Base-by-base conservation (phyloP, 64 coral and sea anemone genomes). In the Dendrophyllia cribrosa region DNA sequence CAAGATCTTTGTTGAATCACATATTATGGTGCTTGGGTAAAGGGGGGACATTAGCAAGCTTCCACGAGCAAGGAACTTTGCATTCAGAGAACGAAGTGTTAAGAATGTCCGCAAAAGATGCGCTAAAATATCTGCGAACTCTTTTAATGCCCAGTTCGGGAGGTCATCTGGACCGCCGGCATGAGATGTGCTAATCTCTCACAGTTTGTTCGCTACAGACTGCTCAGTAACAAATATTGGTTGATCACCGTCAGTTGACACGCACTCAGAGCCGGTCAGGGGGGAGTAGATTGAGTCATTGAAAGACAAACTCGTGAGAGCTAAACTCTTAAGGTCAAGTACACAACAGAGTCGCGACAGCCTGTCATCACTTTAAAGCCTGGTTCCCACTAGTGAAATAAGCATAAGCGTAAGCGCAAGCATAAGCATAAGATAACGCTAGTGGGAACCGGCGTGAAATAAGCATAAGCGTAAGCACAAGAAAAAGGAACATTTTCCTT, bases 141-240 rank as follows among this genome's bases (percentile, higher is more conserved):
- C 83, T 56, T 70, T 87, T 19, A 87, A 67, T 8, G 86, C 71
- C 80, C 90, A 92, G 60, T 86, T 86, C 3, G 51, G 90, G 20
- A 92, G 70, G 24, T 92, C 14, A 20, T 87, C 91, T 43, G 86
- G 71, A 2, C 55, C 56, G 59, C 86, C 11, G 2, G 70, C 86
- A 45, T 26, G n/a, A 52, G 48, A 56, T 16, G 63, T 72, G 22
- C 66, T 87, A 11, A 87, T 48, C 8, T 23, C 71, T 21, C 55
- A 52, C 53, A 70, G 74, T 51, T 86, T 86, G 21, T 3, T 68
- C 8, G 78, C 78, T 21, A 89, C 92, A 76, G 92, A 83, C 47
- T 50, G 16, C 58, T 85, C 70, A 14, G 66, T 77, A 24, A 94
- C 92, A 11, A 25, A 49, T 49, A 89, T 86, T 53, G 91, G 83